Conservation (phyloP, 2,797 vertebrate species). For the Antrozous pallidus region DNA sequence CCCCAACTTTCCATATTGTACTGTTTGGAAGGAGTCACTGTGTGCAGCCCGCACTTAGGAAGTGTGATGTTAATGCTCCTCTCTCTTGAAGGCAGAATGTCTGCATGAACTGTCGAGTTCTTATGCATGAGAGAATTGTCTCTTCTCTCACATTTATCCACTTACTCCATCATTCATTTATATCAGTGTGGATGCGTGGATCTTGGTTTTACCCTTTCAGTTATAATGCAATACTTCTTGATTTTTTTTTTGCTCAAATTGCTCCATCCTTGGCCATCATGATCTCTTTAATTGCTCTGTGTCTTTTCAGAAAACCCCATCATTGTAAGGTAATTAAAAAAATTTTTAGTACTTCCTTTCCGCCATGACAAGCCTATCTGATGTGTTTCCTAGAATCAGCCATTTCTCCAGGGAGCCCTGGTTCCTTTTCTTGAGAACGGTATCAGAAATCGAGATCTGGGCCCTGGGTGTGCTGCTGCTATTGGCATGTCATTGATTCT, state of each 20-base stretch:
- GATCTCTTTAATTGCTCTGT: not conserved
- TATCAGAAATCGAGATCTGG: not conserved
- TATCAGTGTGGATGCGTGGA: too few species aligned
- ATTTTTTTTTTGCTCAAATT: too few species aligned
- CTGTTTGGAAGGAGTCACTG: rapidly evolving
- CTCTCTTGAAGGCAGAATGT: not conserved
- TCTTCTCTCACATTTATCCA: not conserved
- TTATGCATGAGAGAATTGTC: not conserved
- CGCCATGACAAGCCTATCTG: not conserved
- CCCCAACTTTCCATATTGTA: too few species aligned
- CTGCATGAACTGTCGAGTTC: not conserved
- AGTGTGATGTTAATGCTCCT: rapidly evolving
- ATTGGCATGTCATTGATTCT: not conserved
- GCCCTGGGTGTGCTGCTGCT: not conserved
- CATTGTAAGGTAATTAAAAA: not conserved
- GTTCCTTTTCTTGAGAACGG: not conserved
- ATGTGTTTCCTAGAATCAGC: not conserved
- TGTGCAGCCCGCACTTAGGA: too few species aligned
- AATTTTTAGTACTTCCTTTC: not conserved
- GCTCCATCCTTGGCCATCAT: not conserved
- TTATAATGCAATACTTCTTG: not conserved
- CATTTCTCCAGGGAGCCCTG: not conserved
- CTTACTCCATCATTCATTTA: not conserved
- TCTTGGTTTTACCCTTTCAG: not conserved
- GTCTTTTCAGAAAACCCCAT: not conserved